Conservation (phyloP, 2,888 invertebrate species). For the Drosophila yooni region DNA sequence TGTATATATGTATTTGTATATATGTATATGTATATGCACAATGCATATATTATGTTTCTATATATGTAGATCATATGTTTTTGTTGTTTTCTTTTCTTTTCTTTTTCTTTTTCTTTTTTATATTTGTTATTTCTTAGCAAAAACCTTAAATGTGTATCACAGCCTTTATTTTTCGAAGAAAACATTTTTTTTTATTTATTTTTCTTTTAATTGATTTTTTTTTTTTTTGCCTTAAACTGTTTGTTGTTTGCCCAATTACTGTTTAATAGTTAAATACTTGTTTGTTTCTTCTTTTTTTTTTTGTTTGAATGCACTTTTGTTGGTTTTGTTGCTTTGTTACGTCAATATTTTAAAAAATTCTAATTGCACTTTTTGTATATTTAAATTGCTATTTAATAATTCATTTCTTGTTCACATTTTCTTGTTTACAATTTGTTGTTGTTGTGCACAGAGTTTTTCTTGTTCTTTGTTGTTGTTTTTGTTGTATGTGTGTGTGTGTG, state of each 20-base stretch:
- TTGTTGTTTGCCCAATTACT: slow-evolving; percentile 48
- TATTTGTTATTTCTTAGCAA: slow-evolving; percentile 48
- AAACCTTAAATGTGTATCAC: slow-evolving; percentile 80
- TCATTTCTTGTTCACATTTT: slow-evolving; percentile 26
- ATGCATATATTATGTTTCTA: slow-evolving; percentile 8
- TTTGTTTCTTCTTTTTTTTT: too few species aligned
- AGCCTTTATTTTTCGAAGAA: slow-evolving; percentile 79
- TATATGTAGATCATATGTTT: slow-evolving; percentile 27
- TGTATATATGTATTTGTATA: slow-evolving; percentile 10
- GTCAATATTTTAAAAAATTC: slow-evolving; percentile 73
- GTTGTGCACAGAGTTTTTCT: slow-evolving; percentile 27
- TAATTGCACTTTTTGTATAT: slow-evolving; percentile 77
- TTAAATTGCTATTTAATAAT: slow-evolving; percentile 55
- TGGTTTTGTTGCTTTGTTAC: slow-evolving; percentile 65
- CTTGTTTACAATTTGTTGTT: slow-evolving; percentile 6
- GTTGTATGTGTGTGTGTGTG: slow-evolving; percentile 7
- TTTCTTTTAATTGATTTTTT: slow-evolving; percentile 35
- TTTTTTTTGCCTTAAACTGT: slow-evolving; percentile 39
- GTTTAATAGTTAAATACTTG: slow-evolving; percentile 63
- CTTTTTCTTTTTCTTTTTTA: slow-evolving; percentile 32
- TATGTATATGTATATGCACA: slow-evolving; percentile 13
- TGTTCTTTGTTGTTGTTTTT: slow-evolving; percentile 19
- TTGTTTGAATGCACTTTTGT: slow-evolving; percentile 72
- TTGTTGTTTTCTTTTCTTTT: slow-evolving; percentile 33
- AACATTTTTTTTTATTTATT: slow-evolving; percentile 43